Evolutionary conservation across 2,888 invertebrate genomes (phyloP), one percentile per base, ranked within the genome.

Genomic region (Formica aserva): DNA sequence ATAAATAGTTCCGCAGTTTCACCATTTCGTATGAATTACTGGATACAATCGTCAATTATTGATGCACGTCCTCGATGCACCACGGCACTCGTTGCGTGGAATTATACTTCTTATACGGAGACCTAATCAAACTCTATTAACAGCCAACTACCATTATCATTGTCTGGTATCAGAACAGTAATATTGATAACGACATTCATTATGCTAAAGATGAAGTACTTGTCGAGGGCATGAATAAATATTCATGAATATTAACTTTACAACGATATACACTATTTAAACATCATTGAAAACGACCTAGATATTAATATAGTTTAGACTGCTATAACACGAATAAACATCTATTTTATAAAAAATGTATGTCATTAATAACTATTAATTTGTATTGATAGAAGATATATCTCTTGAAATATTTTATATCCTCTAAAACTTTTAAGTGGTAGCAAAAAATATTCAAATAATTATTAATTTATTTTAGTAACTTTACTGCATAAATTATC

Each of bases 1-100:
- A 52, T 72, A 86, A 78, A 82, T 71, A 60, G 57, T 72, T 69
- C 18, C 63, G 69, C 52, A 38, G 15, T 63, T 57, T 52, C 57
- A 32, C 55, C 63, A 60, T 67, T 55, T 29, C 18, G 26, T 32
- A 80, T 41, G 35, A 52, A 32, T 63, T 67, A 38, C 29, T 62
- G 60, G 76, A 71, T 32, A 57, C 52, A 74, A 78, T 78, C 32
- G 67, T 48, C 75, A 78, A 78, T 84, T 84, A 81, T 76, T 38
- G 81, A 78, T 60, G 72, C 29, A 15, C 41, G n/a, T 75, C 22
- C 81, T 60, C 63, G 57, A 67, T 26, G 55, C n/a, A n/a, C n/a
- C n/a, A 72, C 45, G 32, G 35, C 35, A 45, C 35, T 72, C 74
- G 18, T 80, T 71, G 77, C 45, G 41, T 8, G 5, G 18, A 62